Evolutionary conservation across 1,140 invertebrate species (phyloP).

Genomic region (Drosophila navojoa): DNA sequence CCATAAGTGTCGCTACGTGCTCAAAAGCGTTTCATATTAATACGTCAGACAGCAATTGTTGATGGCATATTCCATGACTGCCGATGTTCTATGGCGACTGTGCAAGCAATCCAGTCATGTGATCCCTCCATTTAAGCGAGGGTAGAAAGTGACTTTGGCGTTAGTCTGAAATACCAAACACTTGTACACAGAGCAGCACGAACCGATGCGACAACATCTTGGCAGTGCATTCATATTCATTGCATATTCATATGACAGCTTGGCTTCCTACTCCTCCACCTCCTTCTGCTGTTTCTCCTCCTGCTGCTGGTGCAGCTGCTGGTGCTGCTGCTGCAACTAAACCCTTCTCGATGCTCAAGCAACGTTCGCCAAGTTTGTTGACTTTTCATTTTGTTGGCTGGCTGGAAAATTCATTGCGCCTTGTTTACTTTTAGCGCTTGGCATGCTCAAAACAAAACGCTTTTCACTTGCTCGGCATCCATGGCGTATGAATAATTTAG

Average conservation of each 20-base stretch:
- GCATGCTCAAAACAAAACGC: slow-evolving; percentile 79
- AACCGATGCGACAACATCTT: slow-evolving; percentile 55
- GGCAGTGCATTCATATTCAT: slow-evolving; percentile 75
- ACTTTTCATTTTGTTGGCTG: slow-evolving; percentile 82
- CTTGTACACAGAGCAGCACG: slow-evolving; percentile 31
- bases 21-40: slow-evolving; percentile 83
- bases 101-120: slow-evolving; percentile 81
- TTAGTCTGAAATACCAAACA: slow-evolving; percentile 56
- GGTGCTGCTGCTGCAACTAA: not conserved
- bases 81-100: slow-evolving; percentile 54
- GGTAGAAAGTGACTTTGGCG: slow-evolving; percentile 76
- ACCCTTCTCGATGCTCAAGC: slow-evolving; percentile 21
- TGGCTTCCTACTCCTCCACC: slow-evolving; percentile 14
- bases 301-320: not conserved
- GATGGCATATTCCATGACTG: slow-evolving; percentile 63
- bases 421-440: slow-evolving; percentile 81
- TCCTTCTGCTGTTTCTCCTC: not conserved
- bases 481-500: slow-evolving; percentile 82
- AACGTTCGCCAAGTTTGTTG: slow-evolving; percentile 69
- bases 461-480: slow-evolving; percentile 66
- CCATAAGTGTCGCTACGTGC: slow-evolving; percentile 81
- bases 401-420: slow-evolving; percentile 66
- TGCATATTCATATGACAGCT: slow-evolving; percentile 72
- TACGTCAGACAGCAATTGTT: slow-evolving; percentile 68
- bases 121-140: slow-evolving; percentile 78